Evolutionary conservation across 2,888 invertebrate genomes (phyloP).

Genomic region (Beris chalybata): DNA sequence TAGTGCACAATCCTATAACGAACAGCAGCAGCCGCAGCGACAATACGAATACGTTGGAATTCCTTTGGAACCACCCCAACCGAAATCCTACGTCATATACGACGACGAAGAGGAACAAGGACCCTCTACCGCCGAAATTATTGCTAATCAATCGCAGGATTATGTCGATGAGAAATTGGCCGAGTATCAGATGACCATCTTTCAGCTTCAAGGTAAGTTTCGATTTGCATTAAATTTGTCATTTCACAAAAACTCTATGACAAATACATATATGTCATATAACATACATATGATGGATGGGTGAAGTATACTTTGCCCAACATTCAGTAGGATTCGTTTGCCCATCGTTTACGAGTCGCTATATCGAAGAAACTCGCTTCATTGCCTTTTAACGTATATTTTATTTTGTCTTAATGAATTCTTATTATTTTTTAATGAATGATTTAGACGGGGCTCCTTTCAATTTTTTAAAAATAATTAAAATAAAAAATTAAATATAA

Average conservation of each 20-base stretch:
- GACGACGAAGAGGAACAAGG: slow-evolving; percentile 76
- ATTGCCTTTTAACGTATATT: too few relatives aligned
- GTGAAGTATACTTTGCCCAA: too few relatives aligned
- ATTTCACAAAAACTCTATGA: background rate
- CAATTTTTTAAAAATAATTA: too few relatives aligned
- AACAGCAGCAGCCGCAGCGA: slow-evolving; percentile 44
- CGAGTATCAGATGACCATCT: slow-evolving; percentile 90
- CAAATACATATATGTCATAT: too few relatives aligned
- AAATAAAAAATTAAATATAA: too few relatives aligned
- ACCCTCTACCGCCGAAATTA: slow-evolving; percentile 87
- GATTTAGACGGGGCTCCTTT: too few relatives aligned
- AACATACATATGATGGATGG: too few relatives aligned
- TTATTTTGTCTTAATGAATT: too few relatives aligned
- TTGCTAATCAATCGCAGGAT: slow-evolving; percentile 91
- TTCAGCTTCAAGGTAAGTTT: slow-evolving; percentile 82
- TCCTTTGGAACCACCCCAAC: slow-evolving; percentile 73
- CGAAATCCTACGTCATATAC: slow-evolving; percentile 62
- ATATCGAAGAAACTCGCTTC: too few relatives aligned
- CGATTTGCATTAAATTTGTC: background rate
- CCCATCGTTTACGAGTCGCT: too few relatives aligned
- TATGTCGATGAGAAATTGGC: slow-evolving; percentile 92
- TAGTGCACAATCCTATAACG: slow-evolving; percentile 59
- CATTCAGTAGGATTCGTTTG: too few relatives aligned
- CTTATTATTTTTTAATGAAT: too few relatives aligned
- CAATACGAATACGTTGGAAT: slow-evolving; percentile 74